A percentile compares a stretch with the other conserved stretches of the same genome.
phyloP scores from a whole-genome alignment of 2,888 invertebrate species.

The Eledone cirrhosa region DNA sequence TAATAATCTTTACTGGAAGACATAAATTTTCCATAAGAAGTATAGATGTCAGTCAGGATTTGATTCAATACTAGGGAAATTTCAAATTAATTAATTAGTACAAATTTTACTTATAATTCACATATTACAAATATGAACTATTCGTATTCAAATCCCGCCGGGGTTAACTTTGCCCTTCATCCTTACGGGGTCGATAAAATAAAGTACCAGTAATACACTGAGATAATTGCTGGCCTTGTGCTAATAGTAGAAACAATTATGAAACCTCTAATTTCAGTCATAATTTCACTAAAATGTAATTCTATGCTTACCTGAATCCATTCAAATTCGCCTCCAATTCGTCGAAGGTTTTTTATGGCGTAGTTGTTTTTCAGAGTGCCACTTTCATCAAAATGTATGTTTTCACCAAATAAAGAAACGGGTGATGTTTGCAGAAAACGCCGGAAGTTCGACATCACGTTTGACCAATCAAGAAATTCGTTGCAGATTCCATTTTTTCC shows the following conservation, averaged over 20 bases:
- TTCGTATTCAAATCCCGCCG: too few relatives aligned
- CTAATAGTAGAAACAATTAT: too few relatives aligned
- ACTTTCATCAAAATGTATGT: slow-evolving; percentile 1
- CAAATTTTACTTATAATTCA: neutral
- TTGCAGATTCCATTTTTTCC: slow-evolving; percentile 13
- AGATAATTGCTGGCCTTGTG: too few relatives aligned
- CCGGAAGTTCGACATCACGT: slow-evolving; percentile 16
- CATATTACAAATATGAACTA: neutral
- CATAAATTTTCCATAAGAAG: too few relatives aligned
- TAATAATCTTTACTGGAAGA: too few relatives aligned
- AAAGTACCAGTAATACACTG: too few relatives aligned
- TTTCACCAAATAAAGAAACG: slow-evolving; percentile 9
- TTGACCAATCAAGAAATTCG: slow-evolving; percentile 4
- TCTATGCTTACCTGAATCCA: neutral
- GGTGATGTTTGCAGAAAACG: neutral
- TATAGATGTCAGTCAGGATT: neutral
- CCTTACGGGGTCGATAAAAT: too few relatives aligned
- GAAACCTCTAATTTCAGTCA: too few relatives aligned
- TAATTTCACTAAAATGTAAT: too few relatives aligned
- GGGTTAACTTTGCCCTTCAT: too few relatives aligned
- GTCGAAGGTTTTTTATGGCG: slow-evolving; percentile 12
- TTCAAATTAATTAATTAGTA: neutral
- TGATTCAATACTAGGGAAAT: neutral
- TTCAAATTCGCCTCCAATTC: slow-evolving; percentile 5
- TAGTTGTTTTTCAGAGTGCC: slow-evolving; percentile 1